Base-by-base conservation (phyloP, 2,888 invertebrate genomes). In the Epinotia nisella region DNA sequence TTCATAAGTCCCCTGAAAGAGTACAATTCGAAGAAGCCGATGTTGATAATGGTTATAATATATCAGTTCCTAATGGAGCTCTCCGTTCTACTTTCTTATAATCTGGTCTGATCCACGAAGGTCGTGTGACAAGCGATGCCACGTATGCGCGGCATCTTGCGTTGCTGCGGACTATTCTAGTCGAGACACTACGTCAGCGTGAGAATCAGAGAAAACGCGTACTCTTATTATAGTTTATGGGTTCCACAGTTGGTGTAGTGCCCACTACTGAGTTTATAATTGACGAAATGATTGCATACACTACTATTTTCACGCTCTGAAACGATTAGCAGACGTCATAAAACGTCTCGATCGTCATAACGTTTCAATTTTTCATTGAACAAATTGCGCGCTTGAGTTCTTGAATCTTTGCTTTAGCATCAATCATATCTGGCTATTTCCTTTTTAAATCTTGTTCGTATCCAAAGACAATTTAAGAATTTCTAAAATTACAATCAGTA, bases 111-210 rank as follows among this genome's bases (percentile, higher is more conserved):
- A 55, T 60, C 56, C 67, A 11, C 19, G 72, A 72, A 72, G 72
- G 72, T 67, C 72, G 61, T 49, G 45, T 68, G 67, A 72, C 61
- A 66, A n/a, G 35, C 49, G 53, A 55, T 70, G 39, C 72, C 51
- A 39, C 68, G 62, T 58, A 73, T 51, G 68, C 58, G 24, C 29
- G 70, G 58, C 41, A 62, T 62, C 35, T 19, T 39, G 59, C 71
- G 60, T 62, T 49, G 60, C 41, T 56, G 62, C 61, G 68, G 39
- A 69, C 64, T 73, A 73, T 73, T 73, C 73, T 73, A 59, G 73
- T 73, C 73, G 73, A 73, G 73, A 73, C 73, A 53, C 68, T 73
- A 73, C 73, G 73, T 73, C 73, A 73, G 62, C 56, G 59, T 56
- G 56, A 62, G 62, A 73, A 53, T 69, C 56, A 69, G 51, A 62